These are phyloP conservation scores for Anorthoa munda DNA, from an alignment of 2,888 invertebrate genomes.

Conservation along the genomic window DNA sequence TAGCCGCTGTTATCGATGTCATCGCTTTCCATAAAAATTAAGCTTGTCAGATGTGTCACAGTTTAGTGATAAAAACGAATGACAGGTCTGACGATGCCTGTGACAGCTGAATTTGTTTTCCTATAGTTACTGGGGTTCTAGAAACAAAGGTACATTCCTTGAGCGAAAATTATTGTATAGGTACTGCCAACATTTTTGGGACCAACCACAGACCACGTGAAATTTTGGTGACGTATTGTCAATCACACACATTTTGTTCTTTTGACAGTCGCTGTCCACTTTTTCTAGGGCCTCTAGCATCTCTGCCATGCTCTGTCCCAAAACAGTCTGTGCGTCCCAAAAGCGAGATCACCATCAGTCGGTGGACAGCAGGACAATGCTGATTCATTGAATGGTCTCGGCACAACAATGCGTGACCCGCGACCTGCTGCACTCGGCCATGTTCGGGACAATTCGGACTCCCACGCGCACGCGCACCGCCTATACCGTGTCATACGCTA, in stretches of 20 bases:
- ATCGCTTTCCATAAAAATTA: not conserved
- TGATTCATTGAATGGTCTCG: slow-evolving; percentile 1
- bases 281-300: not conserved
- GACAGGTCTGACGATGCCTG: not conserved
- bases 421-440: slow-evolving; percentile 25
- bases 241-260: not conserved
- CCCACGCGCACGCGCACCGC: slow-evolving; percentile 12
- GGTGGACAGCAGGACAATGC: slow-evolving; percentile 38
- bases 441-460: slow-evolving; percentile 11
- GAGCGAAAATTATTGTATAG: too few species aligned
- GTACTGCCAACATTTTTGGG: not conserved
- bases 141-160: too few species aligned
- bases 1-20: not conserved
- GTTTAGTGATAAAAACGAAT: not conserved
- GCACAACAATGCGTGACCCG: slow-evolving; percentile 43
- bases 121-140: too few species aligned
- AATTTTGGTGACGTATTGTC: too few species aligned
- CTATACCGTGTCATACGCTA: slow-evolving; percentile 1
- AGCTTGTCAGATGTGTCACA: not conserved
- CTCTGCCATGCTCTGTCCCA: not conserved
- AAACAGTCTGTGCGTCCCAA: not conserved
- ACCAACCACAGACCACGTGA: not conserved
- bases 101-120: not conserved
- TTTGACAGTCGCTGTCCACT: not conserved
- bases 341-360: slow-evolving; percentile 27